phyloP scores from a whole-genome alignment of 2,797 vertebrate species.

The Sebastes nivosus region DNA sequence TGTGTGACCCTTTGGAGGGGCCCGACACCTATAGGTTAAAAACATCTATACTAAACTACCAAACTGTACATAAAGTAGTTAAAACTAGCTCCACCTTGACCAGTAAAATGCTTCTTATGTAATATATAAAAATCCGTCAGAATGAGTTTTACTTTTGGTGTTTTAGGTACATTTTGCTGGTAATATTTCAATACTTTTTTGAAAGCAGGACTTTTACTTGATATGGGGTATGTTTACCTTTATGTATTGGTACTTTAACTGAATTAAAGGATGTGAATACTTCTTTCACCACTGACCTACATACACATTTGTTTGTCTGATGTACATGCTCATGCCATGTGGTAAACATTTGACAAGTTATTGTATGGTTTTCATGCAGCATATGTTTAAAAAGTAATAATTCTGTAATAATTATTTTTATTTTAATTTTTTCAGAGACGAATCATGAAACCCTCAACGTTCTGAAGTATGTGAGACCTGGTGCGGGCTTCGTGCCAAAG shows the following conservation, averaged over 20 bases:
- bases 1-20: not conserved
- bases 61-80: not conserved
- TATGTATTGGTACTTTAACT: not conserved
- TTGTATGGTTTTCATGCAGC: not conserved
- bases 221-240: not conserved
- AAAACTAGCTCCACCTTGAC: not conserved
- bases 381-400: not conserved
- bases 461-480: constrained; percentile 83
- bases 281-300: not conserved
- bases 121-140: not conserved
- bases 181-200: not conserved
- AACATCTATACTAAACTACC: not conserved
- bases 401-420: not conserved
- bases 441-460: constrained; percentile 83
- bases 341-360: not conserved
- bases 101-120: not conserved
- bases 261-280: not conserved
- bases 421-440: constrained; percentile 68
- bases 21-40: too few species aligned
- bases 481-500: constrained; percentile 80
- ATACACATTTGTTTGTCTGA: not conserved
- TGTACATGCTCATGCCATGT: not conserved
- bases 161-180: not conserved
- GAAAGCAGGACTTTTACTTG: not conserved
- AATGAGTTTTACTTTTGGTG: not conserved